Base-by-base conservation (phyloP, 2,888 invertebrate species). In the Zhuqinia jingwanae region DNA sequence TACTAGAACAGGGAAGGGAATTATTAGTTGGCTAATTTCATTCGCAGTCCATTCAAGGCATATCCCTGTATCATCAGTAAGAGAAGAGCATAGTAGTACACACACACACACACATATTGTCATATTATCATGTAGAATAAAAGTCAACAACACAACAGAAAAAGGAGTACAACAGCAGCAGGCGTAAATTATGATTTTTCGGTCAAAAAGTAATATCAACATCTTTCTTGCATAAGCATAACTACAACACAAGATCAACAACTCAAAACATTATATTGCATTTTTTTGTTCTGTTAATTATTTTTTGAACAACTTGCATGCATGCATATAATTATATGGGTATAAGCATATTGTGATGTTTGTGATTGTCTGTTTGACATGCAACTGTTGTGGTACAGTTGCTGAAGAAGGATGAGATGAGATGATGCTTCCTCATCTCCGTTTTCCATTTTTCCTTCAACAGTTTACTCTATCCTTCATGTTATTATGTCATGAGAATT, bases 401-500 rank as follows among this genome's bases (percentile, higher is more conserved):
- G 27, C 15, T 20, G 36, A n/a, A 56, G 17, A 22, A 15, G 17
- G 53, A n/a, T 25, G 50, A 45, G 15, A 73, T 50, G 15, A 30
- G 27, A 73, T n/a, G 2, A 8, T 13, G 63, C 17, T 65, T 50
- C 53, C 56, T 70, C 25, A 50, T 53, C 25, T 25, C 17, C 30
- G 42, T 60, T 81, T 50, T 17, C 63, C 65, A 79, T 68, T 30
- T 63, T 80, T n/a, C 47, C 47, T 27, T 63, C n/a, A n/a, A n/a
- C 56, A 45, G 45, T 20, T 80, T 20, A 25, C 8, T 36, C 36
- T n/a, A 36, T 36, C 36, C 36, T 36, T 6, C 36, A 36, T 36
- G 36, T 36, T 36, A 15, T 68, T 17, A 80, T 80, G 70, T 68
- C 70, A 80, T 68, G 80, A 53, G 70, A 80, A 80, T 70, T 68